These are phyloP conservation scores for Helobdella robusta DNA, from an alignment of 2,888 invertebrate genomes.

Conservation along the genomic window DNA sequence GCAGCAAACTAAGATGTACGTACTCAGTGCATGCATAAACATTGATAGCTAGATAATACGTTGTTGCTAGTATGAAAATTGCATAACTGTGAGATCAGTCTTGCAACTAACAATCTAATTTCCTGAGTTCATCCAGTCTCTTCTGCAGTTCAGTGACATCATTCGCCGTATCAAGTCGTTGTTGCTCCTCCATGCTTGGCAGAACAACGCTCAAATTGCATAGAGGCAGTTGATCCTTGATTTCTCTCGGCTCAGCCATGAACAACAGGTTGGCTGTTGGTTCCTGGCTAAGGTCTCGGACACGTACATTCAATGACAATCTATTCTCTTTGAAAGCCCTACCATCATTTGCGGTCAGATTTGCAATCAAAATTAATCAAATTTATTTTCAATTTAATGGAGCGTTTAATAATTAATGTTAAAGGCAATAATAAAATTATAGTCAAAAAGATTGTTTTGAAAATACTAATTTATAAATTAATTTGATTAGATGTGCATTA, in stretches of 20 bases:
- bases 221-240: conserved; percentile 60
- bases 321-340: conserved; percentile 94
- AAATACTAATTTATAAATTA: too few species aligned
- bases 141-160: conserved; percentile 26
- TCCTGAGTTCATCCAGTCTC: conserved; percentile 25
- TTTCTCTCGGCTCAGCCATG: conserved; percentile 89
- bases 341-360: neutral
- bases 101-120: conserved; percentile 21
- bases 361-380: neutral
- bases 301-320: conserved; percentile 84
- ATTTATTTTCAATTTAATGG: neutral
- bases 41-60: neutral
- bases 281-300: conserved; percentile 70
- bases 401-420: neutral
- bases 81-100: neutral
- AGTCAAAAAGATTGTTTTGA: too few species aligned
- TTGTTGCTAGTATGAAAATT: neutral
- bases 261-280: conserved; percentile 86
- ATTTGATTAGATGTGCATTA: too few species aligned
- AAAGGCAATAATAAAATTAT: neutral
- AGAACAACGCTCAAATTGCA: conserved; percentile 13
- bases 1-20: too few species aligned
- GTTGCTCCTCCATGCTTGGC: conserved; percentile 22
- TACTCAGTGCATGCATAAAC: neutral
- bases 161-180: conserved; percentile 15